Percentiles rank a stretch among this genome's conserved stretches.
Evolutionary conservation across 1,140 invertebrate species (phyloP).

Genomic region (Aricia agestis): DNA sequence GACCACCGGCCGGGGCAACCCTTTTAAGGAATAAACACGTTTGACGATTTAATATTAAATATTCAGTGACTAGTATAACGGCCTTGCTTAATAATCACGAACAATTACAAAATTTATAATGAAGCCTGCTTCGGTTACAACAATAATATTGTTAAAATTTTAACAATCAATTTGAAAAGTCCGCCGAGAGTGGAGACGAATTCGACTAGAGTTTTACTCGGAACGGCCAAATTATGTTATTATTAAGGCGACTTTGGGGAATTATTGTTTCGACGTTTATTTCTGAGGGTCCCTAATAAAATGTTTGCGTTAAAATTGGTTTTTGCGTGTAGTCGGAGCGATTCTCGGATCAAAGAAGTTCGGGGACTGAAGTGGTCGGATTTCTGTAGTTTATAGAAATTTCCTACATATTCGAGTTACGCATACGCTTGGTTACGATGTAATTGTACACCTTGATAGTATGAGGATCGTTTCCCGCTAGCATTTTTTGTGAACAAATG

Average conservation of each 20-base stretch:
- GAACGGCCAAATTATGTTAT: not conserved
- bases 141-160: not conserved
- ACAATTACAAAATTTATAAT: not conserved
- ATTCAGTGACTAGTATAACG: not conserved
- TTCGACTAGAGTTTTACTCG: conserved; percentile 4
- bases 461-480: too few relatives aligned
- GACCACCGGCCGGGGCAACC: too few relatives aligned
- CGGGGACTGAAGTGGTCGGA: too few relatives aligned
- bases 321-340: not conserved
- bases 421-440: too few relatives aligned
- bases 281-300: not conserved
- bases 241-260: not conserved
- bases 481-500: too few relatives aligned
- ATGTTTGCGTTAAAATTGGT: too few relatives aligned
- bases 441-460: too few relatives aligned
- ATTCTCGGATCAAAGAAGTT: not conserved
- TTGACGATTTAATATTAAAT: not conserved
- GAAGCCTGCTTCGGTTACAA: not conserved
- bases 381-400: too few relatives aligned
- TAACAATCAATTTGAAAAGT: conserved; percentile 5
- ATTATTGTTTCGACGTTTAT: not conserved
- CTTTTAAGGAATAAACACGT: not conserved
- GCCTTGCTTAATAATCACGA: not conserved
- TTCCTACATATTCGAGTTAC: too few relatives aligned
- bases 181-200: not conserved